Evolutionary conservation across 2,797 vertebrate genomes (phyloP), one percentile per base, ranked within the genome.

Genomic region (Enteromius mattozi): DNA sequence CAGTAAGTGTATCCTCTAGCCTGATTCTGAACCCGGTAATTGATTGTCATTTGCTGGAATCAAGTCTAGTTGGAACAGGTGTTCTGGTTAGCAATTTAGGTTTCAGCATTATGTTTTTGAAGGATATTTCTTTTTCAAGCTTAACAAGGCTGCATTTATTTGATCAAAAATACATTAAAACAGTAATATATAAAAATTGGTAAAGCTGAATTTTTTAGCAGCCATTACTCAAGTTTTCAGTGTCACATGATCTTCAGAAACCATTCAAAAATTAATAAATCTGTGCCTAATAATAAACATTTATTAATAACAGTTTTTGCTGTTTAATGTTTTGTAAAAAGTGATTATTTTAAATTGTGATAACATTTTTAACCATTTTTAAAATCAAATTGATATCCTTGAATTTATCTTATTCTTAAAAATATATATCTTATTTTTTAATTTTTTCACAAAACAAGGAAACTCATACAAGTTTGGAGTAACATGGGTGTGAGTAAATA

Each of bases 11-110:
- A 45, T 69, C 9, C 63, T 42, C 16, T 69, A 21, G 47, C 33
- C 61, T 56, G 61, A 59, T 24, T 69, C 35, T 69, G 37, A 77
- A 82, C 56, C 27, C 19, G 0, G 47, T 12, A 13, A 83, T 70
- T 74, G 80, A 61, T 33, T 47, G 61, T 27, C 2, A 24, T 40
- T 59, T 54, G n/a, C 61, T 68, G 10, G 30, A 47, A 63, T 30
- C 4, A 6, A 42, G 16, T 63, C 59, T 61, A 19, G 70, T 56
- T 61, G 6, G 13, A 17, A 33, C 14, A 61, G 13, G 75, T 59
- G 33, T 59, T 59, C 27, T 74, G n/a, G 19, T 42, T 12, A 49
- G 30, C 4, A 35, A 2, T 75, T 12, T 61, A 61, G 61, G 54
- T 19, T 74, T 74, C 16, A 51, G 16, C 37, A 70, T 27, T 45